A percentile compares a stretch with the other conserved stretches of the same genome.
These are phyloP conservation scores for zebrafish (Danio rerio) DNA, from an alignment of 2,113 vertebrate genomes.

Conservation along the genomic window GRCz12tu NC_133177.1:12936001-12936500, in stretches of 20 bases:
- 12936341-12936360: too few species aligned
- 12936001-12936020: conserved; percentile 24
- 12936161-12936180: background rate
- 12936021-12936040: background rate
- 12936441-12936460: too few species aligned
- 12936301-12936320: background rate
- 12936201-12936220: background rate
- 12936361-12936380: too few species aligned
- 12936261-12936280: background rate
- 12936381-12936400: too few species aligned
- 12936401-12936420: too few species aligned
- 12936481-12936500: too few species aligned
- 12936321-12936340: background rate
- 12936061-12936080: background rate
- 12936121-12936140: conserved; percentile 20
- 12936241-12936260: background rate
- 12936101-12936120: conserved; percentile 12
- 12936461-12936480: too few species aligned
- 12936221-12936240: conserved; percentile 10
- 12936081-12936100: background rate
- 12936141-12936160: background rate
- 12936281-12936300: background rate
- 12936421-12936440: too few species aligned
- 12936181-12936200: background rate
- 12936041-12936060: background rate